Evolutionary conservation across 2,113 vertebrate genomes (phyloP).

Genomic region (Chionodraco myersi): DNA sequence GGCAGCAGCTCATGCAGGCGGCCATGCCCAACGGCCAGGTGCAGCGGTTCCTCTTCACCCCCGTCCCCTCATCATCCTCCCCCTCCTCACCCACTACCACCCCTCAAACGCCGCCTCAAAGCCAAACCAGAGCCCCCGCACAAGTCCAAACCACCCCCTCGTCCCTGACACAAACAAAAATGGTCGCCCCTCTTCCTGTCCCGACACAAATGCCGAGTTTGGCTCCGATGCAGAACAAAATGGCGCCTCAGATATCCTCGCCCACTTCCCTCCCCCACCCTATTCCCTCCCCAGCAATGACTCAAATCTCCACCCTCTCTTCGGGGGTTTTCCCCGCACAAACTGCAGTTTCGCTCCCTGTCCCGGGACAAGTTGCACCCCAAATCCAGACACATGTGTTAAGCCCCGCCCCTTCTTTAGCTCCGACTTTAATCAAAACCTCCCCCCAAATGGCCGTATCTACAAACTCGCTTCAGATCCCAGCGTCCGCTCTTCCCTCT

Average conservation of each 20-base stretch:
- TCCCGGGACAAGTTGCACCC: conserved; percentile 24
- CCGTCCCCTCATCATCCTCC: conserved; percentile 86
- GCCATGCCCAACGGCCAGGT: conserved; percentile 98
- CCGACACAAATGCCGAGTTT: conserved; percentile 31
- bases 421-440: conserved; percentile 13
- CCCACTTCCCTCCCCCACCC: conserved; percentile 33
- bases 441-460: background rate
- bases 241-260: conserved; percentile 30
- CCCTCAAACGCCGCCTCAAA: conserved; percentile 32
- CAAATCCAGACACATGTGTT: conserved; percentile 36
- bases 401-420: conserved; percentile 1
- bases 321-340: conserved; percentile 20
- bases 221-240: conserved; percentile 37
- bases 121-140: conserved; percentile 30
- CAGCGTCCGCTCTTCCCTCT: conserved; percentile 49
- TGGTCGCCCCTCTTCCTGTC: conserved; percentile 55
- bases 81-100: conserved; percentile 44
- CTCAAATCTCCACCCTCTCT: conserved; percentile 31
- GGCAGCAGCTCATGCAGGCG: conserved; percentile 99
- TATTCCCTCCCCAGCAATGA: conserved; percentile 12
- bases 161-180: conserved; percentile 63
- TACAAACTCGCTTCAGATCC: conserved; percentile 21
- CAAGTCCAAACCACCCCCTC: conserved; percentile 73
- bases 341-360: background rate
- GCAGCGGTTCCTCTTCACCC: conserved; percentile 98